Base-by-base conservation (phyloP, 2,888 invertebrate genomes). In the Eupithecia dodoneata region DNA sequence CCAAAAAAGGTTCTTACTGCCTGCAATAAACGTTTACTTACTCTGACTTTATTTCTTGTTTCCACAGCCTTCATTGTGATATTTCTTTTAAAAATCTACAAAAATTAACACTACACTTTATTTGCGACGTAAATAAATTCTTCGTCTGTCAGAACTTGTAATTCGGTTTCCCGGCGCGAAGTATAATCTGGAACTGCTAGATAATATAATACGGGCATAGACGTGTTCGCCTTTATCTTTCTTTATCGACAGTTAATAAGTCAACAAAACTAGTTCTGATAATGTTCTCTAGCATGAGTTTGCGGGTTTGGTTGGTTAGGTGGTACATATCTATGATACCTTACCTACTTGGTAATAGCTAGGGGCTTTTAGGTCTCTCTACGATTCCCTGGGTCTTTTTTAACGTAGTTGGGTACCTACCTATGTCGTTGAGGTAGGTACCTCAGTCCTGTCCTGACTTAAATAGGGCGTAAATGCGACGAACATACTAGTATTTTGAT, bases 61-160 rank as follows among this genome's bases (percentile, higher is more conserved):
- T 91, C 93, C 6, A 92, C 80, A 12, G 93, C 93, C 80, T 93
- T 88, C 90, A 88, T 87, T 71, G 69, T 82, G n/a, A 9, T 18
- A 59, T 4, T 55, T 55, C 55, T 70, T 67, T 66, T 30, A 63
- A 70, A 65, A 76, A 69, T 41, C 30, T 41, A 13, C 4, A 67
- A 45, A 52, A 72, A 49, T 41, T 52, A 6, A 49, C 75, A 71
- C 73, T 10, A 18, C 75, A 78, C 76, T 55, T 30, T 44, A 66
- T 52, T 6, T 18, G 47, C 30, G 13, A 9, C 4, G 9, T 45
- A 30, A 66, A 42, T 42, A 15, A 66, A 9, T 15, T 66, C 6
- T 9, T 41, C 15, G 44, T 72, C 55, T 30, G 72, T 76, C 42
- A 49, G 55, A 44, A 4, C 42, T 65, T 42, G n/a, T 6, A 44